Percentiles rank a stretch among this genome's conserved stretches.
Conservation (phyloP, 2,888 invertebrate species). For the Torymus auratus region DNA sequence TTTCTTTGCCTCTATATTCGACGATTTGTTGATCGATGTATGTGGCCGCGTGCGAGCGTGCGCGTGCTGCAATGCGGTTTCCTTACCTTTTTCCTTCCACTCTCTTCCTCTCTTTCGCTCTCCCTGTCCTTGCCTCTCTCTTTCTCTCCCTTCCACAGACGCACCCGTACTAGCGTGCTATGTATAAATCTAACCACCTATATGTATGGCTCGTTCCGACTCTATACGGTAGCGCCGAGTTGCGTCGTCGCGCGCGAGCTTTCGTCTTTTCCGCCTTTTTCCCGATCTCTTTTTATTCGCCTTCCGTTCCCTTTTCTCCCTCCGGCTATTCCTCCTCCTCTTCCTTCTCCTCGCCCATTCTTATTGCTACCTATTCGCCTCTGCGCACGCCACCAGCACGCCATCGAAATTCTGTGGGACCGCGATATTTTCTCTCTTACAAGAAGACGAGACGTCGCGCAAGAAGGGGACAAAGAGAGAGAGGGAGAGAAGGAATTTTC, state of each 20-base stretch:
- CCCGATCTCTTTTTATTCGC: neutral
- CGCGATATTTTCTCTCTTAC: slow-evolving; percentile 32
- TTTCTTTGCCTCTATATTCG: slow-evolving; percentile 10
- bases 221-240: neutral
- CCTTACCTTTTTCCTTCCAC: slow-evolving; percentile 25
- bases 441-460: neutral
- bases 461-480: neutral
- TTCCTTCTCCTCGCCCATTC: neutral
- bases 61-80: slow-evolving; percentile 43
- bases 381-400: neutral
- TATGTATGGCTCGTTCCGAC: neutral
- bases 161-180: neutral
- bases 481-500: neutral
- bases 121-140: neutral
- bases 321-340: neutral
- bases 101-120: neutral
- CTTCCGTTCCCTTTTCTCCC: slow-evolving; percentile 21
- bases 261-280: slow-evolving; percentile 2
- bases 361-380: neutral
- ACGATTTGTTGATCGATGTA: slow-evolving; percentile 45
- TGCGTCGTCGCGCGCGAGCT: slow-evolving; percentile 2
- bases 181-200: neutral
- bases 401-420: slow-evolving; percentile 45
- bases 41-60: slow-evolving; percentile 1
- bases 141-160: neutral